These are phyloP conservation scores for Lepidocyrtoides sp. DNA, from an alignment of 2,888 invertebrate species.

Conservation along the genomic window DNA sequence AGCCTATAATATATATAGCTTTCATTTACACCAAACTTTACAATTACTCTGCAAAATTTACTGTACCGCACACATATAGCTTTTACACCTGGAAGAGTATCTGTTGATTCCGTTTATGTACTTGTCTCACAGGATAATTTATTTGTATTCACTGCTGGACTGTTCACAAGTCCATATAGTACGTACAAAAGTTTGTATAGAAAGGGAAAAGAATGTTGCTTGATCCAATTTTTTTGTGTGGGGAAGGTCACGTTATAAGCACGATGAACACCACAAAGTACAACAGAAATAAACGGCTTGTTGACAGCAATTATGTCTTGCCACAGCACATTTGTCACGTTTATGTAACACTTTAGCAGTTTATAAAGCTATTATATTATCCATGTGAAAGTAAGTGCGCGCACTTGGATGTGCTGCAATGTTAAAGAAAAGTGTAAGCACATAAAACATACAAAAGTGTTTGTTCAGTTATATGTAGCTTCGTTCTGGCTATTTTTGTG, in stretches of 20 bases:
- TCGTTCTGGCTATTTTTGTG: background rate
- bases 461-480: background rate
- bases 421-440: background rate
- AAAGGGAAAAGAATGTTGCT: background rate
- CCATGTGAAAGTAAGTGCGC: background rate
- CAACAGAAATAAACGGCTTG: slow-evolving; percentile 63
- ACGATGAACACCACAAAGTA: background rate
- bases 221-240: slow-evolving; percentile 59
- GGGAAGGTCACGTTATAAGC: slow-evolving; percentile 63
- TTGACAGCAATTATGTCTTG: slow-evolving; percentile 55
- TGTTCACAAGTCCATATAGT: background rate
- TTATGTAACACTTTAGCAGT: slow-evolving; percentile 9
- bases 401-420: background rate
- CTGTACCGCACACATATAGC: background rate
- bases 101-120: slow-evolving; percentile 12
- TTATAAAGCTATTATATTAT: background rate
- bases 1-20: too few species aligned
- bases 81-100: background rate
- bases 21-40: background rate
- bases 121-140: background rate
- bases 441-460: background rate
- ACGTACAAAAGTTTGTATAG: background rate
- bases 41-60: background rate
- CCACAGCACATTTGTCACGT: slow-evolving; percentile 43
- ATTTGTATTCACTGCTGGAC: background rate